Base-by-base conservation (phyloP, 1,140 invertebrate genomes). In the Rhyzopertha dominica region DNA sequence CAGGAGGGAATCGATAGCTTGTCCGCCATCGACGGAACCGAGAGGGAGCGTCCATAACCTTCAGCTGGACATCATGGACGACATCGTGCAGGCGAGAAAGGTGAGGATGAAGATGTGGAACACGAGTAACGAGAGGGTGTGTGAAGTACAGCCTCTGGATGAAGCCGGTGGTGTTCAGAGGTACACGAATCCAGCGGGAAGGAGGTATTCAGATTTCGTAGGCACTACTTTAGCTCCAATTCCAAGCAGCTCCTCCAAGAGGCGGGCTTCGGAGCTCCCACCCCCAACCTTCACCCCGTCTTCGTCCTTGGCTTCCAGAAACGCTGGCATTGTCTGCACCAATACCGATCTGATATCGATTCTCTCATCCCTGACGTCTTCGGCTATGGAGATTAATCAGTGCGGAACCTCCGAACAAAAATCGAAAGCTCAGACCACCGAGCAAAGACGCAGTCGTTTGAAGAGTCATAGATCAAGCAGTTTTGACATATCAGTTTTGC, bases 1-100 rank as follows among this genome's bases (percentile, higher is more conserved):
- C 1, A 58, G 65, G 35, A 61, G 74, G 2, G 75, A 77, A 43
- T 76, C 75, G 0, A 62, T 66, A 7, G 65, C 68, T 3, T 69
- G 69, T 29, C 82, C 82, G 2, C 82, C 83, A 17, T 81, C 79
- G 16, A 78, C 79, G 24, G 70, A 73, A 5, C 69, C 77, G n/a
- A 74, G 76, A 12, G 86, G 86, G 24, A 87, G 84, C 59, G 78
- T 80, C 10, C 86, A 87, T 59, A 89, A 88, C 62, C 69, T 89
- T 13, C 84, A 88, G 56, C 68, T 89, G 41, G 86, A 90, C 56
- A 88, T 89, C 43, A 88, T 90, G 85, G 86, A 89, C 54, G 84
- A 88, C 57, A 89, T 90, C 24, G 80, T 88, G 14, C 84, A 85
- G 61, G 81, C 83, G 1, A 73, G 83, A 26, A 88, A 89, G 73